A percentile compares a stretch with the other conserved stretches of the same genome.
These are phyloP conservation scores for Drosophila erecta DNA, from an alignment of 1,140 invertebrate genomes.

Conservation along the genomic window DNA sequence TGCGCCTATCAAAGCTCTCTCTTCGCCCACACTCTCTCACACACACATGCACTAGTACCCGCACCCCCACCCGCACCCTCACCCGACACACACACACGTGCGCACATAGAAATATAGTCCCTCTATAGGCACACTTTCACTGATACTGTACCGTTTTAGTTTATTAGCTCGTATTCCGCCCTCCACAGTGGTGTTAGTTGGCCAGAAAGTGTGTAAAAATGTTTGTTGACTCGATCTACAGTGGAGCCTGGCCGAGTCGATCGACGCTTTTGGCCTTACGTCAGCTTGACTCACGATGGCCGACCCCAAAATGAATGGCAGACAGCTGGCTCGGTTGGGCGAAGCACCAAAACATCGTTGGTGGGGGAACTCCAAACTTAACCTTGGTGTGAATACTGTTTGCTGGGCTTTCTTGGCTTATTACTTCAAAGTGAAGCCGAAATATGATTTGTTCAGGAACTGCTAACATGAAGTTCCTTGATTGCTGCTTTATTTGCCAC, in stretches of 20 bases:
- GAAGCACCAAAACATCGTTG: background rate
- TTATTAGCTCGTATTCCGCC: slow-evolving; percentile 39
- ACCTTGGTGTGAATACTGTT: background rate
- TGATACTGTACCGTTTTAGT: slow-evolving; percentile 54
- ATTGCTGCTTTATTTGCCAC: no score
- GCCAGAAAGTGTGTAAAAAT: slow-evolving; percentile 4
- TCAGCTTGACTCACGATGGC: background rate
- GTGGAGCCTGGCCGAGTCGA: background rate
- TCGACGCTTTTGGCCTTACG: background rate
- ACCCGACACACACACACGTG: background rate
- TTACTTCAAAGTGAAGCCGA: no score
- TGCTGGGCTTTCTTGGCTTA: no score
- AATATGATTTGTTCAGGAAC: no score
- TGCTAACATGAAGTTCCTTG: no score
- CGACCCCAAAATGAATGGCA: background rate
- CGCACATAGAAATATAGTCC: slow-evolving; percentile 1
- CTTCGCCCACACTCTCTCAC: slow-evolving; percentile 13
- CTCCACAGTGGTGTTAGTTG: slow-evolving; percentile 9
- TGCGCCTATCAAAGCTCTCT: slow-evolving; percentile 58
- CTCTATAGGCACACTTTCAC: slow-evolving; percentile 36
- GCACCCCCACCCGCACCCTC: slow-evolving; percentile 2
- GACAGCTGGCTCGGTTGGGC: background rate
- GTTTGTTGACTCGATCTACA: slow-evolving; percentile 9
- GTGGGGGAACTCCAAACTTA: background rate
- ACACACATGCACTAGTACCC: slow-evolving; percentile 8